Evolutionary conservation across 2,888 invertebrate species (phyloP), one percentile per base, ranked within the genome.

Genomic region (Drosophila putrida): DNA sequence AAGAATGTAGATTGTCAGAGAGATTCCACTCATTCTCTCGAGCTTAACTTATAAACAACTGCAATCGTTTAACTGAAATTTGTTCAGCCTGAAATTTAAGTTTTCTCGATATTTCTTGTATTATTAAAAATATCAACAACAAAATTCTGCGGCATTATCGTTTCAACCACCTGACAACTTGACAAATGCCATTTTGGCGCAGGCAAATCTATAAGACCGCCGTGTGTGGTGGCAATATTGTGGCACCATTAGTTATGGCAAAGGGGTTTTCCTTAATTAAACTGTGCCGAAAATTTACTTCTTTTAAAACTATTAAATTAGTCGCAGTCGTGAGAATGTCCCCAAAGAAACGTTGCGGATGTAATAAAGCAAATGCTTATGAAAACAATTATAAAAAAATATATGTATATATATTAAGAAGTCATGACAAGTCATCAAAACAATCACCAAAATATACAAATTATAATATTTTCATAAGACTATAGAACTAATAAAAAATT

Each of bases 81-180:
- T 49, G n/a, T n/a, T 33, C 47, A 47, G 50, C 36, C 46, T 33
- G 27, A 75, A 87, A 84, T 80, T 73, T 67, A 63, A 71, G 71
- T 78, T 80, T 61, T 51, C 36, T 69, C 58, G 38, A 62, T 74
- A 66, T 64, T 59, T 68, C 39, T 65, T 62, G 57, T 46, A 71
- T 81, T 81, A 80, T 78, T 73, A 68, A 75, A 74, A 53, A 82
- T 61, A 55, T 64, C 60, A 58, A 54, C 59, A 63, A 27, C 50
- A 57, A 68, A 74, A 62, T 75, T 57, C 50, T 57, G 67, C 25
- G 59, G 38, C 55, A 60, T 62, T 76, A 70, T 73, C 79, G 78
- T 84, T 83, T 20, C 43, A 50, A 55, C 69, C 87, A 83, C 83
- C 84, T 83, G 87, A 73, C 72, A 73, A 71, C 61, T 25, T 57